Conservation (phyloP, 2,888 invertebrate species). For the Hofmannophila pseudospretella region DNA sequence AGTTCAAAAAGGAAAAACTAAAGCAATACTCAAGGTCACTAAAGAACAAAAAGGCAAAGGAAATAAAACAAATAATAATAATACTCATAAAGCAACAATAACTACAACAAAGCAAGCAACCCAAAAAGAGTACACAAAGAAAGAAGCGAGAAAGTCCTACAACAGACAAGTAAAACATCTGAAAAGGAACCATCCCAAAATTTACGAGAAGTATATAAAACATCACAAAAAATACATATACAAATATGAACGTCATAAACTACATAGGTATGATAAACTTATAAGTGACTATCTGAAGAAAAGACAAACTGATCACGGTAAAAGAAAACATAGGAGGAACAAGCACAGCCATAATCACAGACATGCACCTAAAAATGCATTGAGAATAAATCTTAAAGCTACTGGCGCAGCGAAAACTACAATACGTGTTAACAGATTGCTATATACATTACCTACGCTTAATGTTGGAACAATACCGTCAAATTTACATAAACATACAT, state of each 20-base stretch:
- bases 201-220: conserved; percentile 2
- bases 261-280: neutral
- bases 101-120: neutral
- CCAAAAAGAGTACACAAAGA: neutral
- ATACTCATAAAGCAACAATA: neutral
- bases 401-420: too few species aligned
- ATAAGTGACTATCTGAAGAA: neutral
- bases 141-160: conserved; percentile 3
- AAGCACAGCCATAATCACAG: neutral
- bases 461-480: too few species aligned
- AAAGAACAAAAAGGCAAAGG: neutral
- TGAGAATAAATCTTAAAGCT: too few species aligned
- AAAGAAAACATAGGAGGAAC: neutral
- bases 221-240: neutral
- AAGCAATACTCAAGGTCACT: neutral
- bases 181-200: neutral
- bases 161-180: neutral
- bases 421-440: too few species aligned
- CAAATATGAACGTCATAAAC: neutral
- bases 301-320: neutral
- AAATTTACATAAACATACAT: too few species aligned
- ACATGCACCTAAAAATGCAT: neutral
- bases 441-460: too few species aligned
- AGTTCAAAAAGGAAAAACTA: too few species aligned
- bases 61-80: conserved; percentile 6